These are phyloP conservation scores for Alouatta palliata DNA, from an alignment of 2,113 vertebrate genomes.

Conservation along the genomic window DNA sequence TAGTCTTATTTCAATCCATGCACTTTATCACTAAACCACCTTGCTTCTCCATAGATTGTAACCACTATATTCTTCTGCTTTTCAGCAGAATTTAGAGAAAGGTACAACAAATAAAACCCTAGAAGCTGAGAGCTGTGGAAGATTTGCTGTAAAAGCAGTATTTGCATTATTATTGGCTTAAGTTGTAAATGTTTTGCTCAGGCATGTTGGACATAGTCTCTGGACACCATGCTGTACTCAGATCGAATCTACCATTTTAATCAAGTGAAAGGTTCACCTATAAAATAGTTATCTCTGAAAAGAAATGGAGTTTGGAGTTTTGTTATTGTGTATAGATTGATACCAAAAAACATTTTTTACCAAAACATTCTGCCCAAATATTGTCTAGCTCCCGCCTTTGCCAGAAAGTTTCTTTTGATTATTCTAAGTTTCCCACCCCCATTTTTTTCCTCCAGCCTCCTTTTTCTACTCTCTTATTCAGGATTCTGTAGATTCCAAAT, in stretches of 20 bases:
- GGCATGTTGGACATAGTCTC: background rate
- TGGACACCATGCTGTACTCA: background rate
- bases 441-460: background rate
- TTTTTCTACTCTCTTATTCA: background rate
- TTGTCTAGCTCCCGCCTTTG: background rate
- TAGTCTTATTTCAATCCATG: background rate
- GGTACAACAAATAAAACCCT: background rate
- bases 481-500: constrained; percentile 33
- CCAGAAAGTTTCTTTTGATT: background rate
- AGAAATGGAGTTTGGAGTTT: constrained; percentile 13
- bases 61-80: background rate
- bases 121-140: background rate
- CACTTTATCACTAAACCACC: background rate
- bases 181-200: background rate
- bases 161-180: background rate
- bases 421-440: background rate
- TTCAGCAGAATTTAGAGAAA: constrained; percentile 1
- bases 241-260: background rate
- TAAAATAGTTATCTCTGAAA: constrained; percentile 22
- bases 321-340: background rate
- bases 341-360: background rate
- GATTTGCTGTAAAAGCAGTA: background rate
- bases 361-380: background rate
- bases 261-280: background rate
- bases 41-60: background rate